Evolutionary conservation across 2,113 vertebrate species (phyloP), one percentile per base, ranked within the genome.

Genomic region (Pogonocichla stellata): DNA sequence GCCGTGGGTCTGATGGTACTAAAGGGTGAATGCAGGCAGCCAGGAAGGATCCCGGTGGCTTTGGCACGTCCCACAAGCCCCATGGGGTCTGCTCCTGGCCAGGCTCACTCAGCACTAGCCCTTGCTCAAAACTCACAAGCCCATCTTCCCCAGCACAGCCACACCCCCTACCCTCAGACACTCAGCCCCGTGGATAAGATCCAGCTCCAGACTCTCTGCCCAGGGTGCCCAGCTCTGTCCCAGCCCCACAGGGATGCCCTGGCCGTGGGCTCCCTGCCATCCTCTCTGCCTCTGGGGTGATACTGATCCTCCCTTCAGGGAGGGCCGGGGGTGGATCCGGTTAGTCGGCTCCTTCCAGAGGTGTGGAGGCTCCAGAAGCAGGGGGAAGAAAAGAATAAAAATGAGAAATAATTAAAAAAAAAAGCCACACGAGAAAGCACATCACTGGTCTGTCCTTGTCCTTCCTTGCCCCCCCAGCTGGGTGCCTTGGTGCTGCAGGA

Each of bases 241-340:
- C 8, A 1, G 40, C 20, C 34, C 54, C 8, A 0, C 2, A 8
- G 42, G 10, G 14, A 10, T 34, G 18, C 31, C 43, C 42, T 8
- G 9, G 57, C 31, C 1, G 0, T 0, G 4, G 57, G 25, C 8
- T 60, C 24, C 36, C 65, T 4, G 6, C 54, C n/a, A 5, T 14
- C 9, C n/a, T 20, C 31, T 14, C 14, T 38, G 5, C 38, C 62
- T 61, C 26, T 86, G 62, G 33, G 73, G 31, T 61, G 95, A 70
- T 64, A 90, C 82, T 94, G 88, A 90, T 92, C 85, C 93, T 95
- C 91, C 92, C 94, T 97, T 96, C 90, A 90, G 78, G 94, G 19
- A 84, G 67, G 75, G 56, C 72, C 77, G 91, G 86, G 57, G 58
- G 74, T 6, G 15, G 88, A 96, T 90, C 83, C n/a, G 33, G 57